Evolutionary conservation across 2,888 invertebrate genomes (phyloP).

Genomic region (Epistrophe eligans): DNA sequence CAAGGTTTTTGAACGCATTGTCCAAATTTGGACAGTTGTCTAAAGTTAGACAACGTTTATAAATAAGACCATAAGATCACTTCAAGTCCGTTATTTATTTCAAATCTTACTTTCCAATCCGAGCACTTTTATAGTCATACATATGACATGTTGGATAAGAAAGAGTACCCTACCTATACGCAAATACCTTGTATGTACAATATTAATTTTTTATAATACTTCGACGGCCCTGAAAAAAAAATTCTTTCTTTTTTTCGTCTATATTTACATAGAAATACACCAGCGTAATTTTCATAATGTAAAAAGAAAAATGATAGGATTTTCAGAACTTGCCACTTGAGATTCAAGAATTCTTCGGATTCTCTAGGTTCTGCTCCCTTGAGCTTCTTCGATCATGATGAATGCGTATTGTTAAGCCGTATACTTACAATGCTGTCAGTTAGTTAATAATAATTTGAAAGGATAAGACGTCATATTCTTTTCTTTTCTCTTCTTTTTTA

Average conservation of each 20-base stretch:
- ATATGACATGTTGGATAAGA: too few relatives aligned
- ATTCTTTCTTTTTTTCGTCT: constrained; percentile 7
- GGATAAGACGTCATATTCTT: constrained; percentile 6
- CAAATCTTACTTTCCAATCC: too few relatives aligned
- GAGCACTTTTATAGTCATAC: too few relatives aligned
- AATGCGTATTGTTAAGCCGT: constrained; percentile 35
- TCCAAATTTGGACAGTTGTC: too few relatives aligned
- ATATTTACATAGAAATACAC: neutral
- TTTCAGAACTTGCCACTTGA: constrained; percentile 47
- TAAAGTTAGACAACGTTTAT: too few relatives aligned
- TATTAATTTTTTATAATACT: neutral
- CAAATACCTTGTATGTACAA: too few relatives aligned
- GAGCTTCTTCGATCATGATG: constrained; percentile 36
- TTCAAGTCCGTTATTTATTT: too few relatives aligned
- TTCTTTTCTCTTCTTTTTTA: neutral
- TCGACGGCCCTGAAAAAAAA: neutral
- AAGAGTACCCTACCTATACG: too few relatives aligned
- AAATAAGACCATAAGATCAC: too few relatives aligned
- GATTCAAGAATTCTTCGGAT: constrained; percentile 2
- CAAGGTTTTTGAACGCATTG: too few relatives aligned
- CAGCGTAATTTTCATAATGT: constrained; percentile 56
- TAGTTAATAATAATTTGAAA: constrained; percentile 38
- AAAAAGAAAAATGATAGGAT: constrained; percentile 35
- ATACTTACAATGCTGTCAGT: constrained; percentile 13
- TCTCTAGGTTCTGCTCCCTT: neutral